These are phyloP conservation scores for Festucalex cinctus DNA, from an alignment of 2,113 vertebrate genomes.

Conservation along the genomic window DNA sequence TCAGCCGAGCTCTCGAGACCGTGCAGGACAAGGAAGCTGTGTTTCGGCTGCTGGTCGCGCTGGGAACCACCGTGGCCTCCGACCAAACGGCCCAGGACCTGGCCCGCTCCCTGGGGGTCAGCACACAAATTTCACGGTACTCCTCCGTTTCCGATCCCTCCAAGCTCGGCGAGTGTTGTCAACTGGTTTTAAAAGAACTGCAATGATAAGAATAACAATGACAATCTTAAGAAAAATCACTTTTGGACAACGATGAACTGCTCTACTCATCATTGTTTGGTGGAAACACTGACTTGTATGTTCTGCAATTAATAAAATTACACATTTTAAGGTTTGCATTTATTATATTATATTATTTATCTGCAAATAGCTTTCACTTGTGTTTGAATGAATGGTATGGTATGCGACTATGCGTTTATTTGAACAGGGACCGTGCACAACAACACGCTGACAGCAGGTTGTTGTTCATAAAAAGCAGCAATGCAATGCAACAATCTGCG, in stretches of 20 bases:
- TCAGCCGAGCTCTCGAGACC: constrained; percentile 88
- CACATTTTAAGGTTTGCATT: not conserved
- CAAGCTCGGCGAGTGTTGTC: constrained; percentile 94
- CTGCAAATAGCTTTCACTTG: no score
- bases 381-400: no score
- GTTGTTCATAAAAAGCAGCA: no score
- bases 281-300: constrained; percentile 43
- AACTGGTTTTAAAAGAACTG: constrained; percentile 87
- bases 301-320: constrained; percentile 48
- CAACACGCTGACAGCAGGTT: no score
- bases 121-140: constrained; percentile 91
- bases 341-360: not conserved
- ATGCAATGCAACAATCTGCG: no score
- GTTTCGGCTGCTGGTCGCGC: constrained; percentile 92
- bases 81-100: constrained; percentile 87
- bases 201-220: constrained; percentile 62
- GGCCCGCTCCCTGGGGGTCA: constrained; percentile 90
- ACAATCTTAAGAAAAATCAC: constrained; percentile 14
- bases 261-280: constrained; percentile 41
- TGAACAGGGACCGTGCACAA: no score
- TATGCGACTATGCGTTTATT: no score
- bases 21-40: constrained; percentile 93
- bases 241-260: constrained; percentile 43
- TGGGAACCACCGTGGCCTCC: constrained; percentile 88
- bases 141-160: constrained; percentile 85